Conservation (phyloP, 2,113 vertebrate species). For the Corythoichthys haematopterus region DNA sequence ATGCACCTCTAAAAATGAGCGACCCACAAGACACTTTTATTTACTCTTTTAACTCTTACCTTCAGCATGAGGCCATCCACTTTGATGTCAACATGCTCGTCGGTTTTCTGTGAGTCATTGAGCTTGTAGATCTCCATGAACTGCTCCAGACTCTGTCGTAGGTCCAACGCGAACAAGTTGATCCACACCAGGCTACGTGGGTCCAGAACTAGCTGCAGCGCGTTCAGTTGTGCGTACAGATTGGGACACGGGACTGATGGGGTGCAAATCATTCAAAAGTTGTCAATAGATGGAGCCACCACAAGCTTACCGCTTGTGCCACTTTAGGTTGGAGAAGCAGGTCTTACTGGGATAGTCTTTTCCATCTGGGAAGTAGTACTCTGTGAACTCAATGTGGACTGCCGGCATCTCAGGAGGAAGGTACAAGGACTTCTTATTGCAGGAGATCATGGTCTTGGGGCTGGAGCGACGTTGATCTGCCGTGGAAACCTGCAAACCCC, state of each 20-base stretch:
- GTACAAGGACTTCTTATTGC: conserved; percentile 96
- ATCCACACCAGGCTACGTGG: conserved; percentile 93
- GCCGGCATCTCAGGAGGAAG: conserved; percentile 97
- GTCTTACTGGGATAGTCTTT: conserved; percentile 94
- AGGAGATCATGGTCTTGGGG: conserved; percentile 94
- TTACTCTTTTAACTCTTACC: conserved; percentile 60
- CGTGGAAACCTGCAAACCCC: conserved; percentile 82
- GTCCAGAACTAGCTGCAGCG: conserved; percentile 92
- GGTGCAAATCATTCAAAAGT: not conserved
- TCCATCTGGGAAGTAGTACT: conserved; percentile 97
- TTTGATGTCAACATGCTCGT: conserved; percentile 92
- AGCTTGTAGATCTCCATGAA: conserved; percentile 98
- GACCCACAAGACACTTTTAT: not conserved
- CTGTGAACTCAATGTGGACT: conserved; percentile 93
- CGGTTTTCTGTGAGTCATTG: conserved; percentile 88
- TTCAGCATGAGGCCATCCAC: conserved; percentile 96
- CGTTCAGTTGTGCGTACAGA: conserved; percentile 92
- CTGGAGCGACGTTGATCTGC: conserved; percentile 91
- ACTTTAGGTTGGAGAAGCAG: too few relatives aligned
- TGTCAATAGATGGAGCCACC: not conserved
- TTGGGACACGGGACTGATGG: conserved; percentile 88
- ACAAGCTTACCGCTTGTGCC: not conserved
- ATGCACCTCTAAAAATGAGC: too few relatives aligned
- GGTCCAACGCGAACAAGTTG: conserved; percentile 93
- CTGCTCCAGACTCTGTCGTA: conserved; percentile 92